Conservation (phyloP, 2,797 vertebrate species). For the Tolypeutes matacus region DNA sequence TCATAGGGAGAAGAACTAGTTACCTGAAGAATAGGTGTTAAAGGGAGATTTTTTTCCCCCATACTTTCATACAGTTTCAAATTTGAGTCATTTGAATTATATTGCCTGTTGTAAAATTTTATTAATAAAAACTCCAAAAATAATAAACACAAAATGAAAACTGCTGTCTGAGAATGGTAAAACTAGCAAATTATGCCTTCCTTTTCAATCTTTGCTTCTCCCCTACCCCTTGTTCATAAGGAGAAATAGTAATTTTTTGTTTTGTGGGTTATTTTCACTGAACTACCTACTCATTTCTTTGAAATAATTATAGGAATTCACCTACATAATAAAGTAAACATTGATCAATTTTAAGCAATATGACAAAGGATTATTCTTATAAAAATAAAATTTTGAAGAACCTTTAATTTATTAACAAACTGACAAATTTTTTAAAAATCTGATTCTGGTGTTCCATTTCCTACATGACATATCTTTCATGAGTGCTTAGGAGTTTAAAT, state of each 20-base stretch:
- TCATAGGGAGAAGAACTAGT: background rate
- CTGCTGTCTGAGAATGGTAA: background rate
- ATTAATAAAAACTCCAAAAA: background rate
- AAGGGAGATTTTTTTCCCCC: background rate
- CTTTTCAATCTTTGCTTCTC: background rate
- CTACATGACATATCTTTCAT: constrained; percentile 71
- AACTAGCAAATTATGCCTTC: constrained; percentile 9
- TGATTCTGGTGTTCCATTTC: constrained; percentile 44
- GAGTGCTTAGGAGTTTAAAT: constrained; percentile 61
- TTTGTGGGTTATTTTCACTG: background rate
- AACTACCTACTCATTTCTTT: background rate
- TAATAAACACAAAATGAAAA: constrained; percentile 23
- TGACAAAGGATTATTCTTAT: background rate
- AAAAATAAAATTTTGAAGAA: constrained; percentile 40
- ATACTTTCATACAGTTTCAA: background rate
- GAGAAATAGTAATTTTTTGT: constrained; percentile 46
- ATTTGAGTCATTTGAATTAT: background rate
- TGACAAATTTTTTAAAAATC: constrained; percentile 42
- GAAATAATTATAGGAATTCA: constrained; percentile 44
- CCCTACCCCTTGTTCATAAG: background rate
- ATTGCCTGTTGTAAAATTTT: background rate
- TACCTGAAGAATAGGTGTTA: background rate
- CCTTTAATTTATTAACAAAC: constrained; percentile 50
- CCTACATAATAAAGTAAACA: background rate
- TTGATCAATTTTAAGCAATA: constrained; percentile 18